These are phyloP conservation scores for Choloepus didactylus DNA, from an alignment of 2,797 vertebrate species.

Conservation along the genomic window DNA sequence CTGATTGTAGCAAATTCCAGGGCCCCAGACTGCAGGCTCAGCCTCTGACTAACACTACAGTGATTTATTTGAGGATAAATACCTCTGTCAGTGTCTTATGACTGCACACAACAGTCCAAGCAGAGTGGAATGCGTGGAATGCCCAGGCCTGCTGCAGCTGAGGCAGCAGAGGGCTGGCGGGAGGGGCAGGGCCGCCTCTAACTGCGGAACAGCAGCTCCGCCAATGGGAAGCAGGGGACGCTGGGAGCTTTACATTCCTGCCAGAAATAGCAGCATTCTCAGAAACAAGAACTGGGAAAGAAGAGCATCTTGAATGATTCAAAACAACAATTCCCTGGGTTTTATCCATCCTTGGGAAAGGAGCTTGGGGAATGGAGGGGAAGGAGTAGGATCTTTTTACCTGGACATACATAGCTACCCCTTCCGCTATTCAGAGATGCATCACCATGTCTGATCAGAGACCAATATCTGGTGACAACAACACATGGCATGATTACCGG, in stretches of 20 bases:
- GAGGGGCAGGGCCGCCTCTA: slow-evolving; percentile 82
- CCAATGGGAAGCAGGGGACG: slow-evolving; percentile 86
- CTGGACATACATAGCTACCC: not conserved
- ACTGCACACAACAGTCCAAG: slow-evolving; percentile 87
- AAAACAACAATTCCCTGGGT: slow-evolving; percentile 1
- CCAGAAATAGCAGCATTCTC: slow-evolving; percentile 80
- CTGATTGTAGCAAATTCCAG: slow-evolving; percentile 89
- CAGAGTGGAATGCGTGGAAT: slow-evolving; percentile 89
- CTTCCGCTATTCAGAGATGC: not conserved
- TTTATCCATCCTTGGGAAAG: not conserved
- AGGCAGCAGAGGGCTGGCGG: slow-evolving; percentile 85
- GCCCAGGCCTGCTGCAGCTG: slow-evolving; percentile 84
- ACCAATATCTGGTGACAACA: slow-evolving; percentile 67
- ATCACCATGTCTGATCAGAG: not conserved
- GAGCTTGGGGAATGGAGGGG: not conserved
- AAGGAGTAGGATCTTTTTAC: not conserved
- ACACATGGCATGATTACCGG: slow-evolving; percentile 73
- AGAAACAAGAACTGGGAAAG: slow-evolving; percentile 55
- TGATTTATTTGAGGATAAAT: slow-evolving; percentile 92
- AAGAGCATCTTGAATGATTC: slow-evolving; percentile 63
- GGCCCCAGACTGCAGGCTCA: slow-evolving; percentile 88
- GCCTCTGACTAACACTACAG: slow-evolving; percentile 89
- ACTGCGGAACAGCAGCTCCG: slow-evolving; percentile 83
- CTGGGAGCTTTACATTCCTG: slow-evolving; percentile 78
- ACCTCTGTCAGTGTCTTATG: slow-evolving; percentile 91